Percentiles rank a stretch among this genome's conserved stretches.
Evolutionary conservation across 2,797 vertebrate species (phyloP).

Genomic region (Esox masquinongy): DNA sequence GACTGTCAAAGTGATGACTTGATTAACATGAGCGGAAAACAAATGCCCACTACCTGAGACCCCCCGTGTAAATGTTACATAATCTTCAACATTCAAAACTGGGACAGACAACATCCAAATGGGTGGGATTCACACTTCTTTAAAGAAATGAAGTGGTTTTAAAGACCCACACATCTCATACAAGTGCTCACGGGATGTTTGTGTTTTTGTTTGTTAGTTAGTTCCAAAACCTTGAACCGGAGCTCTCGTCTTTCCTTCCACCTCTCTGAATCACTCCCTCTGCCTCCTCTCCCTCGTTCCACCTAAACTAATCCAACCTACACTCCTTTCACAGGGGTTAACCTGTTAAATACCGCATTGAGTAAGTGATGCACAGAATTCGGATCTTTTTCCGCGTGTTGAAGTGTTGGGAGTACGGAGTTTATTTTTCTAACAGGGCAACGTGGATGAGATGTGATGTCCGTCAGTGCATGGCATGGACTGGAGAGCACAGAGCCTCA

Average conservation of each 20-base stretch:
- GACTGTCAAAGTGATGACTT: constrained; percentile 19
- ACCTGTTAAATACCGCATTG: constrained; percentile 79
- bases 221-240: constrained; percentile 49
- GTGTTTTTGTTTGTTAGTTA: constrained; percentile 37
- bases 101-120: constrained; percentile 54
- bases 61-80: constrained; percentile 24
- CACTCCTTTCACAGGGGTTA: constrained; percentile 78
- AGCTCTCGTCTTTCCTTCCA: constrained; percentile 60
- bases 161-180: constrained; percentile 66
- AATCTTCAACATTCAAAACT: constrained; percentile 37
- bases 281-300: constrained; percentile 1
- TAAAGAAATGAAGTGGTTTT: constrained; percentile 51
- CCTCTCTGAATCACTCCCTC: constrained; percentile 35
- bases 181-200: constrained; percentile 47
- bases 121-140: constrained; percentile 31
- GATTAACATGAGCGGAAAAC: constrained; percentile 31
- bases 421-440: constrained; percentile 65
- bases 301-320: constrained; percentile 67
- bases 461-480: constrained; percentile 59
- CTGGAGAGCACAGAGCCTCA: constrained; percentile 81
- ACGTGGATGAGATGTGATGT: constrained; percentile 61
- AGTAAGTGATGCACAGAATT: constrained; percentile 62
- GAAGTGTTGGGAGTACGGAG: neutral
- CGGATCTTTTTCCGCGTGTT: neutral
- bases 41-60: constrained; percentile 26